These are phyloP conservation scores for Ariolimax columbianus DNA, from an alignment of 2,888 invertebrate species.

Conservation along the genomic window DNA sequence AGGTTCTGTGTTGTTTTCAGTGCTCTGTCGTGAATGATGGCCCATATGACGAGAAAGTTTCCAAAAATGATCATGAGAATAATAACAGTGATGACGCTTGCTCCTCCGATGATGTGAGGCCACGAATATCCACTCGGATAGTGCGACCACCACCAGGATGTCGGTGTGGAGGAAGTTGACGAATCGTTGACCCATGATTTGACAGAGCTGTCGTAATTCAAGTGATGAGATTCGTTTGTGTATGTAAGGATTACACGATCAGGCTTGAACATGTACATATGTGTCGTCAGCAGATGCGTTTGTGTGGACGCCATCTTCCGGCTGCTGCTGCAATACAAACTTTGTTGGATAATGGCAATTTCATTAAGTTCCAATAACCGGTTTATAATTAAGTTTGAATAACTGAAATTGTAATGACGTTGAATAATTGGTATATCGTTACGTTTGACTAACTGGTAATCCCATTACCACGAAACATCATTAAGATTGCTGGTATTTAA, in stretches of 20 bases:
- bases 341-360: too few relatives aligned
- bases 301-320: conserved; percentile 5
- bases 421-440: too few relatives aligned
- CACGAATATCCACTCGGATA: conserved; percentile 93
- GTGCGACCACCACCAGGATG: conserved; percentile 49
- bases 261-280: background rate
- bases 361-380: too few relatives aligned
- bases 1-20: conserved; percentile 97
- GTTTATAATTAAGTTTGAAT: too few relatives aligned
- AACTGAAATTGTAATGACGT: too few relatives aligned
- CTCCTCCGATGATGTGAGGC: conserved; percentile 90
- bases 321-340: background rate
- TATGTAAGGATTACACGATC: conserved; percentile 39
- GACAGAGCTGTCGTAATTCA: background rate
- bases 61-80: conserved; percentile 96
- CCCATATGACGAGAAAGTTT: conserved; percentile 97
- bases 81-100: conserved; percentile 89
- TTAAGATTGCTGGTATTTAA: too few relatives aligned
- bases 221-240: conserved; percentile 36
- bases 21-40: conserved; percentile 96
- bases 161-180: background rate
- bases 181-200: background rate
- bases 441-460: too few relatives aligned
- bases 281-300: too few relatives aligned
- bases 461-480: too few relatives aligned